Conservation (phyloP, 2,797 vertebrate genomes). For the Cichlasoma orientale region DNA sequence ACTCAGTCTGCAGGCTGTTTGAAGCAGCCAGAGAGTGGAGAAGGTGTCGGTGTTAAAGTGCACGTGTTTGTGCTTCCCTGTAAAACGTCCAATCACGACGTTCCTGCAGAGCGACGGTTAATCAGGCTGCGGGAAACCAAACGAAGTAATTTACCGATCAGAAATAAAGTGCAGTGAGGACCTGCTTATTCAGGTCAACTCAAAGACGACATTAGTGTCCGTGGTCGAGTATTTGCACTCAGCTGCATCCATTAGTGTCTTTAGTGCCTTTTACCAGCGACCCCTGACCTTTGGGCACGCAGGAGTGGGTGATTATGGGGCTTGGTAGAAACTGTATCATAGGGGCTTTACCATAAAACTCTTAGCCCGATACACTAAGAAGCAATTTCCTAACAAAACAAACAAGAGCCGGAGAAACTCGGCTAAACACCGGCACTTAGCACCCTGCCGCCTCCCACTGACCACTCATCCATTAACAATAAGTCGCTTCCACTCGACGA, state of each 20-base stretch:
- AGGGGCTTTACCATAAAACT: conserved; percentile 67
- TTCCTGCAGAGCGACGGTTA: neutral
- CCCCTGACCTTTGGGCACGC: conserved; percentile 39
- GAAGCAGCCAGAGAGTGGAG: too few relatives aligned
- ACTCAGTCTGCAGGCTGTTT: neutral
- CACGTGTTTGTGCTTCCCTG: neutral
- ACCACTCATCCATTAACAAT: conserved; percentile 75
- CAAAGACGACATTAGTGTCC: conserved; percentile 37
- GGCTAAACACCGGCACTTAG: conserved; percentile 66
- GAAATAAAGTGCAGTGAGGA: neutral
- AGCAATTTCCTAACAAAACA: conserved; percentile 69
- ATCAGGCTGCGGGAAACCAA: neutral
- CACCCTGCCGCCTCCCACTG: conserved; percentile 7
- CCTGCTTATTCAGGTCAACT: conserved; percentile 38
- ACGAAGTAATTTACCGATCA: neutral
- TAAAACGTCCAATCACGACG: neutral
- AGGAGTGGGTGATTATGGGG: conserved; percentile 40
- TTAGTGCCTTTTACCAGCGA: conserved; percentile 59
- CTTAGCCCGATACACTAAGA: conserved; percentile 50
- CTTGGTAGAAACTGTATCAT: conserved; percentile 55
- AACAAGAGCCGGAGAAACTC: conserved; percentile 23
- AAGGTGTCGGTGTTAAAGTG: neutral
- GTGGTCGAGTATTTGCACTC: conserved; percentile 27
- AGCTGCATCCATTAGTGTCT: conserved; percentile 57
- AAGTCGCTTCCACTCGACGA: conserved; percentile 51